Evolutionary conservation across 92 coral and sea anemone species (phyloP).

Genomic region (Porites divaricata): DNA sequence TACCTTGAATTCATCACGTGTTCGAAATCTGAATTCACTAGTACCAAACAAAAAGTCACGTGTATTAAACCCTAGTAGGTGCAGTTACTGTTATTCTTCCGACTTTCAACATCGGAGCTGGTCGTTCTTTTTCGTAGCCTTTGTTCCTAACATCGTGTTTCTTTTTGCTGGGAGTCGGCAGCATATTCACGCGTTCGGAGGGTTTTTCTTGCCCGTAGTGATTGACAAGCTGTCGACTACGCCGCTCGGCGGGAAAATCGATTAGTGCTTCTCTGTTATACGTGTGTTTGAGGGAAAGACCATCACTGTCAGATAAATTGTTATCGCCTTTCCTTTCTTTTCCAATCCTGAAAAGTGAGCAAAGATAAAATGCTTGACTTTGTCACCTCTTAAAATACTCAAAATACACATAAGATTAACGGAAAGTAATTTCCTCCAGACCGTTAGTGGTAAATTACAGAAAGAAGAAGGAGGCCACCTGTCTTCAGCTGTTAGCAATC

Average conservation of each 20-base stretch:
- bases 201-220: conserved; percentile 56
- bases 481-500: no score
- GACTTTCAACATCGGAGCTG: conserved; percentile 49
- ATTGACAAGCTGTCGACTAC: conserved; percentile 83
- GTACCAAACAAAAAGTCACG: background rate
- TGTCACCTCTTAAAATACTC: no score
- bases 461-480: no score
- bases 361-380: no score
- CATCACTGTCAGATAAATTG: conserved; percentile 70
- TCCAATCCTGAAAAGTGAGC: conserved; percentile 55
- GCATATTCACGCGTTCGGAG: conserved; percentile 19
- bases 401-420: no score
- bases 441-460: no score
- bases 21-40: background rate
- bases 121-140: conserved; percentile 26
- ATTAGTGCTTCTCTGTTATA: conserved; percentile 74
- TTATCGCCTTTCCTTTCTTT: conserved; percentile 82
- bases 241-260: conserved; percentile 88
- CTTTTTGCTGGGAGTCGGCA: conserved; percentile 37
- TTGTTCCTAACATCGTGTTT: conserved; percentile 41
- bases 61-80: conserved; percentile 68
- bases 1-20: background rate
- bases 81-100: conserved; percentile 74
- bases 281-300: conserved; percentile 57
- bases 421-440: no score